Conservation (phyloP, 2,113 vertebrate species). For the Electrona antarctica region DNA sequence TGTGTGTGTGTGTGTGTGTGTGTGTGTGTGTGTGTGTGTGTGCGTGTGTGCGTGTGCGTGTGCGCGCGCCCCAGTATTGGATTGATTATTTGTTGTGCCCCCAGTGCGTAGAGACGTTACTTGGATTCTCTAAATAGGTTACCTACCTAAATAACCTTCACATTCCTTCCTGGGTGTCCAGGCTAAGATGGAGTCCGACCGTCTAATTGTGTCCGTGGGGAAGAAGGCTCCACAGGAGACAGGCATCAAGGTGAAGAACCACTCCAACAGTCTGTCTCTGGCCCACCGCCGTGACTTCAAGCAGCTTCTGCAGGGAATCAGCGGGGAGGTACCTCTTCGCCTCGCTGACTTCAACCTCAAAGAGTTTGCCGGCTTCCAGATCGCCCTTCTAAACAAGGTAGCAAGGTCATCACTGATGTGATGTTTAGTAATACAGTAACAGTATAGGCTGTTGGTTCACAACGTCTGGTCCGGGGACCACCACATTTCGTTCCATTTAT, state of each 20-base stretch:
- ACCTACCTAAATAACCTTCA: too few relatives aligned
- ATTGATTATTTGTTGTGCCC: too few relatives aligned
- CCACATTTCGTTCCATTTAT: too few relatives aligned
- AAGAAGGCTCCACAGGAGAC: conserved; percentile 90
- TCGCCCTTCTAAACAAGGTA: conserved; percentile 93
- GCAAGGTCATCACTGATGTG: neutral
- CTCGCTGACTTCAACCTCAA: conserved; percentile 89
- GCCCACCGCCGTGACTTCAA: conserved; percentile 90
- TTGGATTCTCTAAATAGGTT: too few relatives aligned
- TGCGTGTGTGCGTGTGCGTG: too few relatives aligned
- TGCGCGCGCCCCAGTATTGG: too few relatives aligned
- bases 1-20: too few relatives aligned
- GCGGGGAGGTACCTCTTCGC: conserved; percentile 87
- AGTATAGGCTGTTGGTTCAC: too few relatives aligned
- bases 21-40: too few relatives aligned
- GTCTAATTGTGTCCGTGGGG: conserved; percentile 92
- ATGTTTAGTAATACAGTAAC: too few relatives aligned
- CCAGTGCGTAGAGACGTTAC: too few relatives aligned
- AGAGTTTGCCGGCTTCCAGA: conserved; percentile 95
- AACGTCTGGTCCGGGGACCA: too few relatives aligned
- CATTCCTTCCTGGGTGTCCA: conserved; percentile 78
- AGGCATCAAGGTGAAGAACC: conserved; percentile 95
- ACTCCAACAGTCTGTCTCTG: conserved; percentile 87
- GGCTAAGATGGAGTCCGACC: conserved; percentile 96
- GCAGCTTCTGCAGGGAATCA: conserved; percentile 90